A percentile compares a stretch with the other conserved stretches of the same genome.
phyloP scores from a whole-genome alignment of 2,888 invertebrate genomes.

The Zygogramma bicolorata region DNA sequence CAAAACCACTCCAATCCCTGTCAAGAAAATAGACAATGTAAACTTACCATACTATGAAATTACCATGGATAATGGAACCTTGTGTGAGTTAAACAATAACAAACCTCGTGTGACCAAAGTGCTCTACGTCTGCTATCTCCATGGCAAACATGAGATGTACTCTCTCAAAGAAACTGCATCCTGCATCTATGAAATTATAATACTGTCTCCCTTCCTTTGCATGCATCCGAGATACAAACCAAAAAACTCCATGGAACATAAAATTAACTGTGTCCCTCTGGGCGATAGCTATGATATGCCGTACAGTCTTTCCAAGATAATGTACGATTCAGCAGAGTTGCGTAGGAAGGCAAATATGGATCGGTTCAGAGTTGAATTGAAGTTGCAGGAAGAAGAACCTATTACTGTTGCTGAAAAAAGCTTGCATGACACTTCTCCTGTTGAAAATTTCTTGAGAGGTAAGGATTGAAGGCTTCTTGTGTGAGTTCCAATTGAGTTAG shows the following conservation, averaged over 20 bases:
- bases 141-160: constrained; percentile 92
- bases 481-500: too few relatives aligned
- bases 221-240: constrained; percentile 89
- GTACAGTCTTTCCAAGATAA: constrained; percentile 76
- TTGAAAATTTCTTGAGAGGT: constrained; percentile 84
- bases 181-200: constrained; percentile 94
- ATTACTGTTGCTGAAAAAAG: constrained; percentile 30
- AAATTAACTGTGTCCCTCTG: constrained; percentile 80
- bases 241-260: constrained; percentile 81
- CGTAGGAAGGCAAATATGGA: constrained; percentile 70
- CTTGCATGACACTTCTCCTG: constrained; percentile 74
- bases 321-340: constrained; percentile 79
- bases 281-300: constrained; percentile 80
- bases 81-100: constrained; percentile 88
- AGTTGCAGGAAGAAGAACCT: constrained; percentile 66
- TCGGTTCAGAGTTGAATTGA: constrained; percentile 75
- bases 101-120: constrained; percentile 85
- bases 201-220: constrained; percentile 89
- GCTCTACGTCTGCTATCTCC: constrained; percentile 88
- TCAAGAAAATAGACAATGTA: constrained; percentile 87
- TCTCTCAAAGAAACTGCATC: constrained; percentile 93
- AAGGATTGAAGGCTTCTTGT: too few relatives aligned
- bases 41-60: constrained; percentile 90
- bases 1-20: constrained; percentile 66
- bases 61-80: constrained; percentile 88